Evolutionary conservation across 2,113 vertebrate species (phyloP).

Genomic region (Telmatochromis brichardi): DNA sequence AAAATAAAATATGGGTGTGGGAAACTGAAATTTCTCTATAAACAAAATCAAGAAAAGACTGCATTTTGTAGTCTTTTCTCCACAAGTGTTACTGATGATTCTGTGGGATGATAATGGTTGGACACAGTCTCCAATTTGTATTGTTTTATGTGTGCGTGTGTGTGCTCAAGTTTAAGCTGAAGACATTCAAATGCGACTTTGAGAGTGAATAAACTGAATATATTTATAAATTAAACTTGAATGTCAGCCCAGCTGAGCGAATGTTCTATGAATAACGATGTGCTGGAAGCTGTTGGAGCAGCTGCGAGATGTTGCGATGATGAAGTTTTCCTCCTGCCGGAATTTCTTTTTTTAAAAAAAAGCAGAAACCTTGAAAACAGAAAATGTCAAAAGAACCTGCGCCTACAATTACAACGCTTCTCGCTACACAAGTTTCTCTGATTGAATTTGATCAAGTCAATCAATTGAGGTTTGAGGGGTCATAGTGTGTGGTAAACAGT

Average conservation of each 20-base stretch:
- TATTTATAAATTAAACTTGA: neutral
- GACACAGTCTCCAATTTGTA: neutral
- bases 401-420: neutral
- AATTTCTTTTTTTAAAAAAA: neutral
- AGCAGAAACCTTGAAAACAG: neutral
- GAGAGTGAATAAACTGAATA: neutral
- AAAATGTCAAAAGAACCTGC: neutral
- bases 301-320: neutral
- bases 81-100: neutral
- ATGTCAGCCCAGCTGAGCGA: neutral
- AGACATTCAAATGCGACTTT: neutral
- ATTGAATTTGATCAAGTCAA: neutral
- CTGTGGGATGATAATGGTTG: neutral
- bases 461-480: neutral
- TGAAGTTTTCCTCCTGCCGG: neutral
- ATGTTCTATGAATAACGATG: neutral
- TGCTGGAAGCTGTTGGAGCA: neutral
- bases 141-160: neutral
- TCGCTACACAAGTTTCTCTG: neutral
- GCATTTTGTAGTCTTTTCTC: neutral
- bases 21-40: neutral
- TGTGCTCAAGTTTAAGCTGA: neutral
- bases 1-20: neutral
- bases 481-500: neutral
- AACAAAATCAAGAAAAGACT: neutral